Evolutionary conservation across 2,113 vertebrate genomes (phyloP).

Genomic region (Cnemophilus loriae): DNA sequence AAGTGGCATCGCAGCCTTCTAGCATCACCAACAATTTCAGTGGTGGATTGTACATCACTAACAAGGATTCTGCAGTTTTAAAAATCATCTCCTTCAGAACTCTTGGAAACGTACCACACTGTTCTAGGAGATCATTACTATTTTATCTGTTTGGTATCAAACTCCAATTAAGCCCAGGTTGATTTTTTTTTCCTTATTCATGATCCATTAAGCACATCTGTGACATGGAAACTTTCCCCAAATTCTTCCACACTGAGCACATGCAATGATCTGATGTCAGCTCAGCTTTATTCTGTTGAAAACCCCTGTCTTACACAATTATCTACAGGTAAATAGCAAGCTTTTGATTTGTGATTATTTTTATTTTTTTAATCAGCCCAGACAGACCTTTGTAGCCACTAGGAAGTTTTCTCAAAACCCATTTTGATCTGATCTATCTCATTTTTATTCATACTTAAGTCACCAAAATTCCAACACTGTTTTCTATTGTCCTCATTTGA

Average conservation of each 20-base stretch:
- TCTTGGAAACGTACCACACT: background rate
- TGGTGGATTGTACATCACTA: background rate
- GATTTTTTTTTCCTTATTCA: background rate
- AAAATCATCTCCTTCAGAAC: background rate
- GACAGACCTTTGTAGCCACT: background rate
- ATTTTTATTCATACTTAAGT: background rate
- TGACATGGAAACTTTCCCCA: background rate
- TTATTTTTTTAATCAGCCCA: background rate
- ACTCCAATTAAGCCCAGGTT: background rate
- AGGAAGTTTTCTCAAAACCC: background rate
- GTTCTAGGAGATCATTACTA: fast-evolving
- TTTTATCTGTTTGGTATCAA: background rate
- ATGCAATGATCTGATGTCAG: background rate
- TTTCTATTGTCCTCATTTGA: background rate
- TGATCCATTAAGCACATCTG: background rate
- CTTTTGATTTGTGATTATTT: background rate
- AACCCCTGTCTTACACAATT: background rate
- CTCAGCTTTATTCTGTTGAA: background rate
- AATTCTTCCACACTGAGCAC: background rate
- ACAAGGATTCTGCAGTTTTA: background rate
- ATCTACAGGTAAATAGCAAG: background rate
- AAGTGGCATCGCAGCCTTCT: background rate
- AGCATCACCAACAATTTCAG: background rate
- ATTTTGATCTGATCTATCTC: background rate
- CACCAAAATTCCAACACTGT: background rate